Conservation (phyloP, 1,140 invertebrate genomes). For the Ceratoteleas bidentatus region DNA sequence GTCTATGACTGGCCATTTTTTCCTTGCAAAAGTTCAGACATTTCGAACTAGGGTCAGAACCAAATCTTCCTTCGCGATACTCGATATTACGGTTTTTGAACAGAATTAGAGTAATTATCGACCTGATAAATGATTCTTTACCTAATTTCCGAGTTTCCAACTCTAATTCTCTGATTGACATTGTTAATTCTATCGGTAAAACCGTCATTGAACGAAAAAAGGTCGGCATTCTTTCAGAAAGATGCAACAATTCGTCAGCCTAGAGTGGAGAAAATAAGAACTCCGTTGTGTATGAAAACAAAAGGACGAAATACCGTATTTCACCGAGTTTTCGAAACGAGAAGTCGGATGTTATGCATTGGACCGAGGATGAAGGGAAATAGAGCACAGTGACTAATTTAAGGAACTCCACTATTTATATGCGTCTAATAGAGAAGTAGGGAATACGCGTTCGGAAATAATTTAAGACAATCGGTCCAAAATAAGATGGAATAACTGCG, state of each 20-base stretch:
- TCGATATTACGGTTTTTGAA: too few relatives aligned
- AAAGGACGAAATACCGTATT: constrained; percentile 13
- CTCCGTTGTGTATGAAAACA: constrained; percentile 2
- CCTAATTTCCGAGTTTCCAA: too few relatives aligned
- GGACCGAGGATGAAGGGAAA: constrained; percentile 16
- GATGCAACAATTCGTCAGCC: neutral
- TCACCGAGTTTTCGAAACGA: constrained; percentile 8
- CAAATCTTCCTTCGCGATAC: too few relatives aligned
- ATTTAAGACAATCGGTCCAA: neutral
- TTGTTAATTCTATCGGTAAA: constrained; percentile 8
- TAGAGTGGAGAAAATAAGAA: constrained; percentile 11
- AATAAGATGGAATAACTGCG: constrained; percentile 31
- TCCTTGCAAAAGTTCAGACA: too few relatives aligned
- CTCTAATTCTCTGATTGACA: neutral
- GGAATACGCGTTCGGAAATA: constrained; percentile 17
- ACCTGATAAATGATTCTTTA: too few relatives aligned
- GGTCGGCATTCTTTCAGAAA: constrained; percentile 1
- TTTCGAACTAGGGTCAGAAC: too few relatives aligned
- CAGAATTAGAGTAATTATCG: too few relatives aligned
- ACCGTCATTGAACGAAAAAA: constrained; percentile 6
- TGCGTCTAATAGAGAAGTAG: constrained; percentile 25
- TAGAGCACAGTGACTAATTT: constrained; percentile 21
- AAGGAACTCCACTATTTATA: constrained; percentile 16
- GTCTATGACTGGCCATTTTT: too few relatives aligned
- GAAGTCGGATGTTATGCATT: neutral